A percentile compares a stretch with the other conserved stretches of the same genome.
Evolutionary conservation across 1,140 invertebrate species (phyloP).

Genomic region (Drosophila teissieri): DNA sequence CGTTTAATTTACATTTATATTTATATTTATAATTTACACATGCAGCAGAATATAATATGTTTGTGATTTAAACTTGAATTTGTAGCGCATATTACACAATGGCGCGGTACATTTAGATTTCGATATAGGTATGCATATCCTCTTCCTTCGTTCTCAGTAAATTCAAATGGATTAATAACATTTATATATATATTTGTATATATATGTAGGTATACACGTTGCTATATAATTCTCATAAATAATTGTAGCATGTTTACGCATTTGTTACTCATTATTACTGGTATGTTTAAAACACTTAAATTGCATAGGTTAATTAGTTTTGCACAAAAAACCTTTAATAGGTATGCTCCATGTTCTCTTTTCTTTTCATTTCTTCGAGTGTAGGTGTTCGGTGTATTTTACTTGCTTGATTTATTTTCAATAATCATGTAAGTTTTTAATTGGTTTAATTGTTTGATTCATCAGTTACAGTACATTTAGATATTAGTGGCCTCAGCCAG

Average conservation of each 20-base stretch:
- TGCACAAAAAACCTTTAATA: conserved; percentile 82
- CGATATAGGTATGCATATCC: conserved; percentile 41
- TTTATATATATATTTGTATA: conserved; percentile 47
- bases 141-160: conserved; percentile 16
- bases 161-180: conserved; percentile 61
- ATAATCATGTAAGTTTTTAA: conserved; percentile 28
- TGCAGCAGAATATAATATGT: conserved; percentile 51
- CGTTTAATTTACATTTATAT: conserved; percentile 62
- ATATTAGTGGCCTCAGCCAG: conserved; percentile 76
- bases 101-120: conserved; percentile 69
- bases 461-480: conserved; percentile 48
- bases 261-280: conserved; percentile 12
- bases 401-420: conserved; percentile 18
- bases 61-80: conserved; percentile 41
- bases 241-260: conserved; percentile 39
- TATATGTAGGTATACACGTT: conserved; percentile 44
- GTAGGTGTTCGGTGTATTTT: conserved; percentile 28
- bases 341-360: conserved; percentile 63
- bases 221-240: conserved; percentile 54
- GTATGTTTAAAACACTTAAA: conserved; percentile 65
- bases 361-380: conserved; percentile 43
- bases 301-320: conserved; percentile 62
- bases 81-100: conserved; percentile 80
- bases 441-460: background rate
- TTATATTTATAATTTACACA: conserved; percentile 72